These are phyloP conservation scores for Mobula birostris DNA, from an alignment of 2,113 vertebrate species.

Conservation along the genomic window DNA sequence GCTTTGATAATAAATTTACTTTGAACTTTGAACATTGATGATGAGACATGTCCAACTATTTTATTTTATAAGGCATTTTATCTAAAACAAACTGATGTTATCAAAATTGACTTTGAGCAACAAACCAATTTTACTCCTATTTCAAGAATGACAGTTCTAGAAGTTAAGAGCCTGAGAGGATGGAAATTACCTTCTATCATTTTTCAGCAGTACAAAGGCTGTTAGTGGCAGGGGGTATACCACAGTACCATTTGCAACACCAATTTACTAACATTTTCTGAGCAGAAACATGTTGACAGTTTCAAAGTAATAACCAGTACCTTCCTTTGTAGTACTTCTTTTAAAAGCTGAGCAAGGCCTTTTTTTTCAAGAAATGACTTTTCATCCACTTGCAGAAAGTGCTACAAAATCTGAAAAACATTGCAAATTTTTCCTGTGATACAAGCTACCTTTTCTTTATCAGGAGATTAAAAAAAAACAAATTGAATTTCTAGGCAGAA, in stretches of 20 bases:
- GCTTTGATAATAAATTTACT: too few species aligned
- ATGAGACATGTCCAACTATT: slow-evolving; percentile 16
- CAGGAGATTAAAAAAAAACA: neutral
- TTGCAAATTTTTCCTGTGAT: neutral
- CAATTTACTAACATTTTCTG: slow-evolving; percentile 35
- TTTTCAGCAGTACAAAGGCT: slow-evolving; percentile 19
- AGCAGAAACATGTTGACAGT: slow-evolving; percentile 32
- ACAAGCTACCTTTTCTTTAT: neutral
- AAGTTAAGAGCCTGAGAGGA: slow-evolving; percentile 10
- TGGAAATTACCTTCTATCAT: slow-evolving; percentile 32
- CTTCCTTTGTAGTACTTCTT: slow-evolving; percentile 22
- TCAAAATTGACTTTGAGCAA: slow-evolving; percentile 25
- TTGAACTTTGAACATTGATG: neutral
- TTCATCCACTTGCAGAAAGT: neutral
- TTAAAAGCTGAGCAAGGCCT: slow-evolving; percentile 17
- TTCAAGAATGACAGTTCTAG: slow-evolving; percentile 21
- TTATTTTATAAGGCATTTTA: neutral
- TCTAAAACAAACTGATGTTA: slow-evolving; percentile 21
- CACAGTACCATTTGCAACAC: slow-evolving; percentile 27
- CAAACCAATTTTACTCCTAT: slow-evolving; percentile 25
- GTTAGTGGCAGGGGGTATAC: slow-evolving; percentile 16
- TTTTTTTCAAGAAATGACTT: slow-evolving; percentile 8
- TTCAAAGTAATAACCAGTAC: slow-evolving; percentile 27
- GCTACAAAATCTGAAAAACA: slow-evolving; percentile 5
- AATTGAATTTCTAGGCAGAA: neutral